Evolutionary conservation across 1,140 invertebrate species (phyloP), one percentile per base, ranked within the genome.

Genomic region (Brachionus rubens): DNA sequence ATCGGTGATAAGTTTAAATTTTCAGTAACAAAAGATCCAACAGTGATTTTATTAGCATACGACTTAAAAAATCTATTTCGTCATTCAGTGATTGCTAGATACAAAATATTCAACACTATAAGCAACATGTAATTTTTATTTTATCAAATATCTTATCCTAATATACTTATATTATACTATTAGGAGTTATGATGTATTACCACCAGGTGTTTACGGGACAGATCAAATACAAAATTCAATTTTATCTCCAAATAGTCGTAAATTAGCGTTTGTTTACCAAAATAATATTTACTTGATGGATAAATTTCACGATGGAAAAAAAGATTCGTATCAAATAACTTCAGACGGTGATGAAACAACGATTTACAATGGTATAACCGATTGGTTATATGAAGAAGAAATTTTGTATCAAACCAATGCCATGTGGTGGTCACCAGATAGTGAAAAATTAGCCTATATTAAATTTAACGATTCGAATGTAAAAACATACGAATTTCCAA

Each of bases 311-410:
- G 68, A 72, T 40, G 68, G 68, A n/a, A 21, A 19, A 10, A 54
- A 21, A 12, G 24, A 54, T 19, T 48, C 72, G 21, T 36, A n/a
- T n/a, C 12, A 43, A 56, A 76, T 76, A n/a, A 76, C 72, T 14
- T 16, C 16, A n/a, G 52, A 76, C 47, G 72, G 72, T 16, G 26
- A 76, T 1, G 21, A 56, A 43, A 26, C 21, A 12, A 16, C 6
- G 28, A 46, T 76, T 54, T 59, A 43, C 26, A 76, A 76, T 76
- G 72, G 72, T 12, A 14, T 76, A 2, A 47, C 72, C 1, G 72
- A 76, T 54, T 76, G 72, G 72, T 19, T 76, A 10, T 76, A 76
- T 43, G 72, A 76, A 24, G 72, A 76, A 47, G 72, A 76, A 43
- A 76, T 76, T 33, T 14, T 76, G 1, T 59, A 59, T 56, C 36